phyloP scores from a whole-genome alignment of 2,797 vertebrate genomes.

The Lacerta agilis region DNA sequence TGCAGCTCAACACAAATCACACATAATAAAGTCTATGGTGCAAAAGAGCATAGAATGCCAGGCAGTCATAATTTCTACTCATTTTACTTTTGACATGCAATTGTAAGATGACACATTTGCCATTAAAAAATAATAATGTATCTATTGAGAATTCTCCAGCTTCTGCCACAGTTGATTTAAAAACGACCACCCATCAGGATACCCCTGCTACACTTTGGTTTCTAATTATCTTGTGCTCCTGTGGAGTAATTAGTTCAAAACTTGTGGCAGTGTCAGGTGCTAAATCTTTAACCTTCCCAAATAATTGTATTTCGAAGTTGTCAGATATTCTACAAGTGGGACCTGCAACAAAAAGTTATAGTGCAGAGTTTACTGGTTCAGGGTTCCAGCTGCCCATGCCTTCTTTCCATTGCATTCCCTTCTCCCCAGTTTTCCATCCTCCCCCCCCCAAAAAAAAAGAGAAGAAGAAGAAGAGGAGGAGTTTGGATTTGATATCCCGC shows the following conservation, averaged over 20 bases:
- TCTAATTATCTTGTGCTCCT: constrained; percentile 54
- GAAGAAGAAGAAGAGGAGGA: no score
- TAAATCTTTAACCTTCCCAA: neutral
- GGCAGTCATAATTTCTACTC: neutral
- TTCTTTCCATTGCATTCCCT: neutral
- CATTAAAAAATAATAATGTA: constrained; percentile 34
- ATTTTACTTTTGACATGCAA: neutral
- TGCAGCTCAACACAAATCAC: neutral
- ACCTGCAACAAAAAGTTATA: neutral
- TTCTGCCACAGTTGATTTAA: constrained; percentile 27
- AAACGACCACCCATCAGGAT: constrained; percentile 34
- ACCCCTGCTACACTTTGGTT: constrained; percentile 28
- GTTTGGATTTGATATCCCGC: no score
- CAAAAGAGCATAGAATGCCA: neutral
- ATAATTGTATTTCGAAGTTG: neutral
- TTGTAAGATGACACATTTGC: constrained; percentile 19
- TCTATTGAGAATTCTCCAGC: constrained; percentile 26
- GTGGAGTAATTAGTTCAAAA: constrained; percentile 51
- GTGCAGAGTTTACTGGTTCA: neutral
- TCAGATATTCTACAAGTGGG: neutral
- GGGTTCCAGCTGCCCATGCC: neutral
- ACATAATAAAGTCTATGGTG: neutral
- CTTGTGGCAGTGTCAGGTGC: neutral
- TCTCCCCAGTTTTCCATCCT: neutral
- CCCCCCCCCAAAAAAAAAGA: neutral